Percentiles rank a stretch among this genome's conserved stretches.
Evolutionary conservation across 2,888 invertebrate genomes (phyloP).

Genomic region (Notodonta dromedarius): DNA sequence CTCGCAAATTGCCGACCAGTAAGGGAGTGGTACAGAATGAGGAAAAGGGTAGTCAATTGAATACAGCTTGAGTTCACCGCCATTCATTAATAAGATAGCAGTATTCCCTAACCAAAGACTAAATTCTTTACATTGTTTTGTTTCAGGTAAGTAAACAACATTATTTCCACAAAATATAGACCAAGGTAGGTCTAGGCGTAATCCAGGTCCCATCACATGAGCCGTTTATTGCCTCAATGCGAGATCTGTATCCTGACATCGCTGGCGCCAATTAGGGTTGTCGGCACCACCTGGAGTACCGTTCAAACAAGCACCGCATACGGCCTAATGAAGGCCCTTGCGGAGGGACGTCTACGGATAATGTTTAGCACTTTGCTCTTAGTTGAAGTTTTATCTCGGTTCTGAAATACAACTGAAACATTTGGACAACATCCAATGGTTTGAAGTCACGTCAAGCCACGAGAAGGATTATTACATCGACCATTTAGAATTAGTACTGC

Average conservation of each 20-base stretch:
- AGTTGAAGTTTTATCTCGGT: neutral
- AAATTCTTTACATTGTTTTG: slow-evolving; percentile 12
- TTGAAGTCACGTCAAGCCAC: neutral
- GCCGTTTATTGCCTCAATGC: slow-evolving; percentile 23
- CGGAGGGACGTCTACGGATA: neutral
- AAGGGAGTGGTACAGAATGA: too few relatives aligned
- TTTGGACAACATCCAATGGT: too few relatives aligned
- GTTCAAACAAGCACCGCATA: neutral
- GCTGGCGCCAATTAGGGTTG: slow-evolving; percentile 24
- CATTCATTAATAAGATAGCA: too few relatives aligned
- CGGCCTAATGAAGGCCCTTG: neutral
- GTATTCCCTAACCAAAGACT: neutral
- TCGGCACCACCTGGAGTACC: slow-evolving; percentile 10
- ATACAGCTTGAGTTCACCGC: too few relatives aligned
- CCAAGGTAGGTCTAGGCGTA: slow-evolving; percentile 19
- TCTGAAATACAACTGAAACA: too few relatives aligned
- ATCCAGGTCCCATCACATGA: slow-evolving; percentile 9
- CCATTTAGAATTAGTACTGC: neutral
- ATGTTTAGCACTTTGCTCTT: neutral
- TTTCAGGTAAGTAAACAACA: slow-evolving; percentile 37
- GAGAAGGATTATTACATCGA: too few relatives aligned
- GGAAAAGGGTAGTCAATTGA: too few relatives aligned
- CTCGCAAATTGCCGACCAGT: too few relatives aligned
- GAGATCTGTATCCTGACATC: slow-evolving; percentile 18
- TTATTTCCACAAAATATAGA: neutral